Evolutionary conservation across 2,113 vertebrate species (phyloP), one percentile per base, ranked within the genome.

Genomic region (Lepidothrix coronata): DNA sequence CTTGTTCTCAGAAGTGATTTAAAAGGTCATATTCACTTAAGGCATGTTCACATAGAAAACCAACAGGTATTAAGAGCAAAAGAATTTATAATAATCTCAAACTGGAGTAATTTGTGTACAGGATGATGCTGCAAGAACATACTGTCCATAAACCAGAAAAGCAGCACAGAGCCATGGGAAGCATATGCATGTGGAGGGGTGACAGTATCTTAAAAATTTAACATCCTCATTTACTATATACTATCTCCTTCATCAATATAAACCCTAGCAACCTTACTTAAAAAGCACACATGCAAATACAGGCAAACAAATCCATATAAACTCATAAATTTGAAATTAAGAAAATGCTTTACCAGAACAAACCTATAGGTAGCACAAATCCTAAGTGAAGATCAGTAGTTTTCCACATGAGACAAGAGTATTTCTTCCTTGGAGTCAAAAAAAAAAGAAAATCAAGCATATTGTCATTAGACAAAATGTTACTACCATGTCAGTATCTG

Each of bases 131-230:
- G 48, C 11, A 54, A 85, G 22, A 21, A 84, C 37, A 48, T 30
- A 52, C 25, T 51, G 48, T 62, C 20, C 61, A 66, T 31, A 77
- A 49, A 77, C 6, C 39, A 84, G 39, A 65, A 86, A 70, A 80
- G 57, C 25, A 67, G 75, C 35, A 44, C 10, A 77, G 39, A 73
- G 46, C 10, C 33, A 30, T 4, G 24, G 14, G 52, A 79, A 83
- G 4, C 12, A 1, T 12, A 6, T 28, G n/a, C 1, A 1, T 7
- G 9, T 16, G 41, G 6, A 3, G 1, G 5, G 12, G 3, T 28
- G 25, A 37, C 28, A 91, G 7, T 46, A 55, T 63, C 86, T 67
- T 39, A 25, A 51, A 80, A 51, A 76, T 51, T 72, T 72, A 82
- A 12, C 37, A 57, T n/a, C 33, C 39, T 76, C 8, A 63, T 30